Evolutionary conservation across 2,797 vertebrate genomes (phyloP), one percentile per base, ranked within the genome.

Genomic region (Oreochromis mossambicus): DNA sequence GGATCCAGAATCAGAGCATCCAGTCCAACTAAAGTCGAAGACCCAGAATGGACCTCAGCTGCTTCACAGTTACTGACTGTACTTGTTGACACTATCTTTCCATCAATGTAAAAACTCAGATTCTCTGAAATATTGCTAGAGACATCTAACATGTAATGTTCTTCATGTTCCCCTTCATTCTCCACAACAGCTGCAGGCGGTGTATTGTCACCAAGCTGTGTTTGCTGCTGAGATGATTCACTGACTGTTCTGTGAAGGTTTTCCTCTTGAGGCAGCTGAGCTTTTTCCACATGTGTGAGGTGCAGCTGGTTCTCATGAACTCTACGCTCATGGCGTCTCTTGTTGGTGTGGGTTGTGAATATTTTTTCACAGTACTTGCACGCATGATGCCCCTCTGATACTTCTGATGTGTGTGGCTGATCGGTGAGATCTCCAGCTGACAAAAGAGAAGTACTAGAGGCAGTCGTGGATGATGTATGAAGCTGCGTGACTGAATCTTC

Each of bases 71-170:
- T 97, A 92, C 97, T 97, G 75, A 97, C 96, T 86, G 96, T 97
- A 91, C 93, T 98, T 88, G 97, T 98, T 51, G 98, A 98, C 63
- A 98, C 97, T 73, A 99, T 97, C 91, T 98, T 99, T 43, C 98
- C 98, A 89, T 99, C 98, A 14, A 99, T 98, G 82, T 98, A 99
- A 92, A 98, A 98, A 92, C 98, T 98, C 81, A 99, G 95, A 88
- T 99, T 99, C 92, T 99, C 98, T 5, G 98, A 98, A 90, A 98
- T 98, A 89, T 98, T 98, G 92, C 97, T 97, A 21, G 99, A 98
- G 82, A 99, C 96, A 73, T 99, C 98, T 85, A 99, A 97, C 92
- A 98, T 97, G 87, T 98, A 99, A 46, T 98, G 97, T 24, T 97
- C 97, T 43, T 96, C 94, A 1, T 94, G 95, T 50, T 96, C 96